These are phyloP conservation scores for Sylvietta virens DNA, from an alignment of 2,113 vertebrate genomes.

Conservation along the genomic window DNA sequence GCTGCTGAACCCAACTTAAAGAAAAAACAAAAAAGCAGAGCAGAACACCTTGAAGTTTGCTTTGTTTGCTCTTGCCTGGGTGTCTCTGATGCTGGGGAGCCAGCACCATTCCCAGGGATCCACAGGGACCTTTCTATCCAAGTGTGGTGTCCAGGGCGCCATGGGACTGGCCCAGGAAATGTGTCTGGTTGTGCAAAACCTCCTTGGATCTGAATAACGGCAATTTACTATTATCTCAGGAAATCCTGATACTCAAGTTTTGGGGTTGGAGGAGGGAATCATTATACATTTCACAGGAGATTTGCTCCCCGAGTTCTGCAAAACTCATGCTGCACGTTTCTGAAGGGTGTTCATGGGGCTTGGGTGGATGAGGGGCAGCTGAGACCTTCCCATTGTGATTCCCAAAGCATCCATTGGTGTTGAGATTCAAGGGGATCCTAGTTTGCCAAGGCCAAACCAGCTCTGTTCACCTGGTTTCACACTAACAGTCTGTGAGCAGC, in stretches of 20 bases:
- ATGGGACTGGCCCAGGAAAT: neutral
- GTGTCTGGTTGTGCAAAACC: neutral
- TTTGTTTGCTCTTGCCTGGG: neutral
- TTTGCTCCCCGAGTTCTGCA: neutral
- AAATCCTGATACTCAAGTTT: neutral
- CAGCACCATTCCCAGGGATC: neutral
- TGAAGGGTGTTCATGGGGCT: neutral
- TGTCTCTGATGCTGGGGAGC: fast-evolving
- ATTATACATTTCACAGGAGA: neutral
- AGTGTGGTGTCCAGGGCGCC: neutral
- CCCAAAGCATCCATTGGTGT: neutral
- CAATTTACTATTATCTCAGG: neutral
- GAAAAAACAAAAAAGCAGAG: neutral
- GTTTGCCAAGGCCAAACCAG: neutral
- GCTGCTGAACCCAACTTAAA: neutral
- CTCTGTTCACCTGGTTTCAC: neutral
- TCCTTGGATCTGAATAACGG: neutral
- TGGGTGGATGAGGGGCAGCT: neutral
- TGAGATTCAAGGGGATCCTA: neutral
- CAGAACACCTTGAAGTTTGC: neutral
- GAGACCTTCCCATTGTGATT: neutral
- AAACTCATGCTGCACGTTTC: neutral
- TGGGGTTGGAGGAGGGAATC: neutral
- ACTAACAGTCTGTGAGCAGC: neutral
- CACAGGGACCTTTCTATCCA: neutral